Evolutionary conservation across 2,797 vertebrate genomes (phyloP), one percentile per base, ranked within the genome.

Genomic region (Natrix natrix): DNA sequence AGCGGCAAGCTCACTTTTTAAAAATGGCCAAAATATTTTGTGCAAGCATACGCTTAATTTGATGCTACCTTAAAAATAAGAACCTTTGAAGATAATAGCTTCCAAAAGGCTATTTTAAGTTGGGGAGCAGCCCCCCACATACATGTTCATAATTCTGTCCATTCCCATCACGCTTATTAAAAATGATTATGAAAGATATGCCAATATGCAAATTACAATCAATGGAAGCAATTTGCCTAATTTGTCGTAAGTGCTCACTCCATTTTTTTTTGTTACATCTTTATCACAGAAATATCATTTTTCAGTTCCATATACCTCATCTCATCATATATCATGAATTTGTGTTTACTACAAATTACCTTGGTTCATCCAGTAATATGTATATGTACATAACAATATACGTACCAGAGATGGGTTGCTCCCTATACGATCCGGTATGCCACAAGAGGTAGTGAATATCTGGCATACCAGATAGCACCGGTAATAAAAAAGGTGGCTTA

Each of bases 181-280:
- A 83, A 83, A n/a, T 28, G 17, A 86, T 60, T 28, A 26, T 32
- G 20, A 91, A 86, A 60, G 86, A 91, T 13, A 86, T 59, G 57
- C 26, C 6, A 59, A 43, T 60, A 28, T 12, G 6, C 8, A 91
- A 91, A 48, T n/a, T 61, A 8, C 10, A 28, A 1, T 86, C 22
- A 32, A 48, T 86, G 26, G 16, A 60, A 83, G 37, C 20, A 61
- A 86, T 78, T 57, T 28, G 37, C 13, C 52, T 61, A 22, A 7
- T 61, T 32, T 17, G 52, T 87, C 52, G 32, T 56, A 32, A n/a
- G 8, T 56, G 26, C 13, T 87, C 28, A n/a, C 52, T 87, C n/a
- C 8, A 5, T 92, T 93, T 94, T 60, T 93, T 94, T 60, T 93
- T 54, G 54, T 93, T 14, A 13, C 90, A 91, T 87, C 8, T 78